Conservation (phyloP, 2,888 invertebrate species). For the Cecidostiba fungosa region DNA sequence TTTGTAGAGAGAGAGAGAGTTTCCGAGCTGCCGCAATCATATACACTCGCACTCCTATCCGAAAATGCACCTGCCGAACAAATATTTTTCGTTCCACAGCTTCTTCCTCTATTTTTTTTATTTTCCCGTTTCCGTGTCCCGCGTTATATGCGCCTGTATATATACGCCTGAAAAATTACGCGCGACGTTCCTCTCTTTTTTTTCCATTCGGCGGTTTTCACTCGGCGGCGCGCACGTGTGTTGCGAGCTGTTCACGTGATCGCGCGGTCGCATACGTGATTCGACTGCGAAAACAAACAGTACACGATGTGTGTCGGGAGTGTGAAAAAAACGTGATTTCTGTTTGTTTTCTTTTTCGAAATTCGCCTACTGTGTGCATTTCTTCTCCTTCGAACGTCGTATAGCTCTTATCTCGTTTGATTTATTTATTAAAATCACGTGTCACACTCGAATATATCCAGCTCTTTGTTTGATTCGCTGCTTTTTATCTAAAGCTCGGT, state of each 20-base stretch:
- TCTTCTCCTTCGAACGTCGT: neutral
- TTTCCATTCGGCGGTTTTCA: conserved; percentile 16
- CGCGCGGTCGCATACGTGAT: conserved; percentile 8
- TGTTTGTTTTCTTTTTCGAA: neutral
- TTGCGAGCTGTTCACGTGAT: neutral
- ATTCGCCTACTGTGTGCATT: neutral
- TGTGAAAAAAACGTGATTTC: neutral
- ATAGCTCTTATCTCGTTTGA: neutral
- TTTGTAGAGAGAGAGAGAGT: neutral
- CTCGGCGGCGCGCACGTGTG: neutral
- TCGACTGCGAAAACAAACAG: conserved; percentile 21
- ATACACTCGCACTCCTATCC: neutral
- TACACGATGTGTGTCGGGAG: neutral
- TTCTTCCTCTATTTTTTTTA: neutral
- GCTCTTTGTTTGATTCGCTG: neutral
- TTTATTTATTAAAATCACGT: conserved; percentile 24
- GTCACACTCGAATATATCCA: neutral
- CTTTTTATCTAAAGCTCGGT: neutral
- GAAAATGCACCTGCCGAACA: neutral
- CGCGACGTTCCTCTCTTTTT: conserved; percentile 13
- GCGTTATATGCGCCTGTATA: neutral
- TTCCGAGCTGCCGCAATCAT: neutral
- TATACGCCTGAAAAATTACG: conserved; percentile 41
- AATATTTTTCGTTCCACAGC: conserved; percentile 10
- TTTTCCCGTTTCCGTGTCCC: neutral